A percentile compares a stretch with the other conserved stretches of the same genome.
phyloP scores from a whole-genome alignment of 2,797 vertebrate species.

The Tenualosa thibaudeaui region DNA sequence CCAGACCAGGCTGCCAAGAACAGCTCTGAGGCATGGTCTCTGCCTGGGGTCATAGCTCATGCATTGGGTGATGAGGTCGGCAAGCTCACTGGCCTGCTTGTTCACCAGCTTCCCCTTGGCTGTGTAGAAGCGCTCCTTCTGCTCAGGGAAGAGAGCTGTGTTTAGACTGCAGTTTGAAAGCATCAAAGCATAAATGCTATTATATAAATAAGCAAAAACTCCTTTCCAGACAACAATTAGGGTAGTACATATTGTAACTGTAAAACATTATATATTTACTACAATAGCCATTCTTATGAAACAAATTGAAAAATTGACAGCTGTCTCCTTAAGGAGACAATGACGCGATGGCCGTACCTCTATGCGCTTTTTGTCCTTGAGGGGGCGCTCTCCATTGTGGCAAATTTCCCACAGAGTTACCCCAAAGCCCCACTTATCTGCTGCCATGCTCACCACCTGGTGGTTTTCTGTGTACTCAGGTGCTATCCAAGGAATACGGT shows the following conservation, averaged over 20 bases:
- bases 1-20: conserved; percentile 84
- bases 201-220: no score
- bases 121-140: conserved; percentile 86
- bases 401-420: conserved; percentile 88
- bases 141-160: conserved; percentile 24
- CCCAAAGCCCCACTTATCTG: conserved; percentile 87
- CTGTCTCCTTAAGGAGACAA: neutral
- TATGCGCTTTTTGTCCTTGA: conserved; percentile 80
- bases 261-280: neutral
- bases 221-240: no score
- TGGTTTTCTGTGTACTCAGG: conserved; percentile 81
- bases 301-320: neutral
- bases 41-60: conserved; percentile 85
- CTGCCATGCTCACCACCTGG: conserved; percentile 77
- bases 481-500: conserved; percentile 85
- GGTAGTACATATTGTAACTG: no score
- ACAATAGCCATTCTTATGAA: neutral
- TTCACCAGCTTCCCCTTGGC: conserved; percentile 74
- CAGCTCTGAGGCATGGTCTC: conserved; percentile 85
- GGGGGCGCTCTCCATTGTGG: conserved; percentile 82
- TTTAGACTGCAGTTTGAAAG: neutral
- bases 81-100: conserved; percentile 81
- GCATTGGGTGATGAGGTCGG: conserved; percentile 84
- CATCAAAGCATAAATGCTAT: neutral
- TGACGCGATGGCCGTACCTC: conserved; percentile 68